Conservation (phyloP, 1,140 invertebrate species). For the Cydia strobilella region DNA sequence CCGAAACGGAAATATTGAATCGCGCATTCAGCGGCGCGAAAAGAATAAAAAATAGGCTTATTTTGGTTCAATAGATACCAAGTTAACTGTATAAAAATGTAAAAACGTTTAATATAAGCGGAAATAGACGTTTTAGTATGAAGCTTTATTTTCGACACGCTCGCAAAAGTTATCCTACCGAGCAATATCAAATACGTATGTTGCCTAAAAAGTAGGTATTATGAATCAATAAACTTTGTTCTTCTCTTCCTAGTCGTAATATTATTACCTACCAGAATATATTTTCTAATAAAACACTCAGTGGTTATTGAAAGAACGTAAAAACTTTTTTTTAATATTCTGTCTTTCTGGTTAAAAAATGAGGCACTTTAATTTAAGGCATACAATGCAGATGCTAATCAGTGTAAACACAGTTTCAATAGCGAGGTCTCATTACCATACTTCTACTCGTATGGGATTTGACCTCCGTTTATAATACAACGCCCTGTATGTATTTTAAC, state of each 20-base stretch:
- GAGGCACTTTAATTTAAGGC: too few species aligned
- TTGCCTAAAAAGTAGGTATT: background rate
- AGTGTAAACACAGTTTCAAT: too few species aligned
- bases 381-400: too few species aligned
- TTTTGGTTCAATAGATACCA: background rate
- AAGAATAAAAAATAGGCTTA: conserved; percentile 1
- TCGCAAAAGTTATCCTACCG: background rate
- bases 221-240: background rate
- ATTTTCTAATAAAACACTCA: too few species aligned
- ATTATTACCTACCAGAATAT: too few species aligned
- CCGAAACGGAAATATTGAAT: background rate
- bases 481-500: background rate
- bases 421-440: background rate
- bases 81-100: conserved; percentile 11
- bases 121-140: background rate
- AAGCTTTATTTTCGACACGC: background rate
- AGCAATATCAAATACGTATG: background rate
- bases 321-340: too few species aligned
- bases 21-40: background rate
- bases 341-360: too few species aligned
- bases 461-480: background rate
- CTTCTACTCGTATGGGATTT: background rate
- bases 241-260: background rate
- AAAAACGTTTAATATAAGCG: background rate
- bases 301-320: too few species aligned